Base-by-base conservation (phyloP, 1,140 invertebrate species). In the Daktulosphaira vitifoliae region DNA sequence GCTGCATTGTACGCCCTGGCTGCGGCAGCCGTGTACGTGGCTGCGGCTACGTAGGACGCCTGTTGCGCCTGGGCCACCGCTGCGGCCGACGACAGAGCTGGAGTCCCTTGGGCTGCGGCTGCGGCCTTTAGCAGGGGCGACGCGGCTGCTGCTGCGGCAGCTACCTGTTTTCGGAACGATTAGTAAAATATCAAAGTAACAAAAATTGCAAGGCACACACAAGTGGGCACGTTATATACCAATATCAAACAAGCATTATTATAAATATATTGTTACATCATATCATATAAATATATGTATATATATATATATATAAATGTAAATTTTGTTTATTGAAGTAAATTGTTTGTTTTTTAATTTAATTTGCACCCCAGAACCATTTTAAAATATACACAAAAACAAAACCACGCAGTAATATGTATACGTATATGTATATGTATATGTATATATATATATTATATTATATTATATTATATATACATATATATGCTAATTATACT, bases 11-110 rank as follows among this genome's bases (percentile, higher is more conserved):
- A 86, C 69, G 84, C 84, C 70, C 87, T 77, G 48, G 88, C 87
- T 51, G 88, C 87, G 44, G 87, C 89, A 37, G 89, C 85, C 53
- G 87, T 87, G 71, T 89, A 88, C 39, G 84, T 84, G 29, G 89
- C 89, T 67, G 86, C 88, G 70, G 88, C 88, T 73, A 86, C 88
- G 75, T 87, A 88, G 68, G 82, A 84, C 68, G 87, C 86, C 75
- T 81, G 84, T 77, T 79, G 85, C 75, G 77, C 71, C 18, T 69
- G 82, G 76, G 78, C 83, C 74, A 59, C 54, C 23, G 54, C 54
- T 46, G 54, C 54, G 54, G 54, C 54, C 18, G 54, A 59, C 39
- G 54, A 59, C 38, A 59, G 42, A 8, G 54, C 39, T 46, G 77
- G 86, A 74, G 76, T 75, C 72, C 79, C 78, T 71, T 84, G 77